These are phyloP conservation scores for Anastatus disparis DNA, from an alignment of 1,140 invertebrate genomes.

Conservation along the genomic window DNA sequence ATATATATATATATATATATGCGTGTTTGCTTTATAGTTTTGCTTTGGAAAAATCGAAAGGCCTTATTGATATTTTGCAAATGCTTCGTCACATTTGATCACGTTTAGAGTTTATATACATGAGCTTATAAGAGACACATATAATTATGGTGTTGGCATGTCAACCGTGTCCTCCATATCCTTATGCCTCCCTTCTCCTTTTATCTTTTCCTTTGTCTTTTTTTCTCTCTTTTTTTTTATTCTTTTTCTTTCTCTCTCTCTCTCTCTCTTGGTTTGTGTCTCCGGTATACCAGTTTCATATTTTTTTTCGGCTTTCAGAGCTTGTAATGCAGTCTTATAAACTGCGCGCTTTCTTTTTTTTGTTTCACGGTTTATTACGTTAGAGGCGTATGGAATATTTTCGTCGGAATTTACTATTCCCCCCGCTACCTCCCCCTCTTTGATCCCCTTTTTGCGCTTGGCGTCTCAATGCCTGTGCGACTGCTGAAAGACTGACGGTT, in stretches of 20 bases:
- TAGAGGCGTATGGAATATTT: not conserved
- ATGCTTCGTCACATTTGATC: slow-evolving; percentile 36
- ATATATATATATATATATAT: too few species aligned
- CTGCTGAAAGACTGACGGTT: not conserved
- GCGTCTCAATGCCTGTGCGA: not conserved
- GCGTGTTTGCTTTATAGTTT: too few species aligned
- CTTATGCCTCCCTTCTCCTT: not conserved
- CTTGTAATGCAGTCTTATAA: slow-evolving; percentile 4
- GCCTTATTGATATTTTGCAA: slow-evolving; percentile 34
- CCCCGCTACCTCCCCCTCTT: too few species aligned
- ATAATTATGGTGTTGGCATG: slow-evolving; percentile 53
- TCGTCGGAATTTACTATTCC: not conserved
- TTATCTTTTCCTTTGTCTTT: too few species aligned
- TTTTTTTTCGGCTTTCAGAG: slow-evolving; percentile 1
- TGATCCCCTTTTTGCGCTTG: not conserved
- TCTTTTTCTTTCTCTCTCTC: not conserved
- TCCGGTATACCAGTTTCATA: slow-evolving; percentile 20
- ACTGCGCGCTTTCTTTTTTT: too few species aligned
- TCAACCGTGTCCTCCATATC: slow-evolving; percentile 48
- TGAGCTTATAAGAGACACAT: too few species aligned
- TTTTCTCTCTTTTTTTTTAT: too few species aligned
- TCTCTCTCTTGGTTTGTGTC: slow-evolving; percentile 15
- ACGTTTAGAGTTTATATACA: too few species aligned
- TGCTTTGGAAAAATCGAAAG: slow-evolving; percentile 33
- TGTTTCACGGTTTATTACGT: not conserved